These are phyloP conservation scores for Trypoxylus dichotomus DNA, from an alignment of 1,140 invertebrate species.

Conservation along the genomic window DNA sequence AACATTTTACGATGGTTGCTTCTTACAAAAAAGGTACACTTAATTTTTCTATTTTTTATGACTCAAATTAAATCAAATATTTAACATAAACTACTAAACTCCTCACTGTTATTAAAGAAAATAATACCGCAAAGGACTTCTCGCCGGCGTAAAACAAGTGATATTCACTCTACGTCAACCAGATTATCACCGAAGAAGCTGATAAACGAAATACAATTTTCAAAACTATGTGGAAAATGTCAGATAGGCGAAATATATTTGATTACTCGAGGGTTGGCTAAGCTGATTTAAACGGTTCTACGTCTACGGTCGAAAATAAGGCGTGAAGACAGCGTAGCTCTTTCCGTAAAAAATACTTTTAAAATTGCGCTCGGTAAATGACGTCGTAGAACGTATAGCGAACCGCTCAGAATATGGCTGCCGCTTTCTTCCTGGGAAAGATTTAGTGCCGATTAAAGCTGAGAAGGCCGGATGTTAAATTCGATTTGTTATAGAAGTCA, in stretches of 20 bases:
- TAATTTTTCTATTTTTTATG: too few relatives aligned
- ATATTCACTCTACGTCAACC: slow-evolving; percentile 20
- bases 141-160: background rate
- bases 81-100: too few relatives aligned
- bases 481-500: background rate
- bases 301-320: slow-evolving; percentile 31
- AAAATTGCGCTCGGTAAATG: slow-evolving; percentile 40
- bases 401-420: slow-evolving; percentile 42
- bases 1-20: too few relatives aligned
- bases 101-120: too few relatives aligned
- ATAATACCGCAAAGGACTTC: background rate
- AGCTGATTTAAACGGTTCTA: slow-evolving; percentile 44
- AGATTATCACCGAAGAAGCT: slow-evolving; percentile 43
- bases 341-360: slow-evolving; percentile 23
- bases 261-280: slow-evolving; percentile 43
- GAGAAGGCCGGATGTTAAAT: slow-evolving; percentile 34
- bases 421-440: slow-evolving; percentile 33
- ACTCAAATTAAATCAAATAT: too few relatives aligned
- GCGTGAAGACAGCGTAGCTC: slow-evolving; percentile 14
- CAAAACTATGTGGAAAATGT: slow-evolving; percentile 49
- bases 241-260: slow-evolving; percentile 43
- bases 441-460: slow-evolving; percentile 32
- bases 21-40: too few relatives aligned
- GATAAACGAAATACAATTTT: slow-evolving; percentile 49
- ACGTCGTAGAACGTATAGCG: slow-evolving; percentile 45